Evolutionary conservation across 1,140 invertebrate genomes (phyloP), one percentile per base, ranked within the genome.

Genomic region (Tachypleus tridentatus): DNA sequence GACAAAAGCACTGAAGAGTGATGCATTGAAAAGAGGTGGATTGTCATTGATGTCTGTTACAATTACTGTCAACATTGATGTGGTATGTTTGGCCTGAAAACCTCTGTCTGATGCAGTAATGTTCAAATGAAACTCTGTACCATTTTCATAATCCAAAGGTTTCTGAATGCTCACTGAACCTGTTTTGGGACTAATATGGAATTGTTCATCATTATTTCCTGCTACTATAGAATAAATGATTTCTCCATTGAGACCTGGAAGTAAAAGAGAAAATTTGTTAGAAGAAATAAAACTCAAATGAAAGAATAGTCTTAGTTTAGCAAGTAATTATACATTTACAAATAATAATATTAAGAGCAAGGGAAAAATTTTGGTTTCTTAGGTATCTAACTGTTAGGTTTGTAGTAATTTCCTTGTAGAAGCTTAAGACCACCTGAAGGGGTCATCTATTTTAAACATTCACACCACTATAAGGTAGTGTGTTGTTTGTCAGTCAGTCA

Each of bases 31-130:
- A 7, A 76, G 77, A 0, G 91, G 91, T 3, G 88, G 82, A 77
- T 94, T 93, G 73, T 96, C 92, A 73, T 95, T 93, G 49, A 94
- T 88, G 73, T 95, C 91, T 0, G 88, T 92, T 1, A 96, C 80
- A 60, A 88, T 88, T 4, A 96, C 85, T 0, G 86, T 91, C 0
- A 96, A 78, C 65, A 86, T 86, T 1, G 88, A 88, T 3, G 86
- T 84, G 0, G 88, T 81, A 71, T 83, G 80, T 71, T 83, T 82
- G 0, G 87, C 79, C 65, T 87, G 83, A 73, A 91, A 94, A 47
- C 90, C 75, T 58, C 70, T 70, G 79, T 97, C 93, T 51, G 80
- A 82, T 0, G 91, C 93, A 0, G 88, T 89, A 58, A 97, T 89
- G 71, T 91, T 93, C 4, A 97, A 74, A 58, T 83, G 82, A 74